phyloP scores from a whole-genome alignment of 2,113 vertebrate species.

The Hipposideros armiger region DNA sequence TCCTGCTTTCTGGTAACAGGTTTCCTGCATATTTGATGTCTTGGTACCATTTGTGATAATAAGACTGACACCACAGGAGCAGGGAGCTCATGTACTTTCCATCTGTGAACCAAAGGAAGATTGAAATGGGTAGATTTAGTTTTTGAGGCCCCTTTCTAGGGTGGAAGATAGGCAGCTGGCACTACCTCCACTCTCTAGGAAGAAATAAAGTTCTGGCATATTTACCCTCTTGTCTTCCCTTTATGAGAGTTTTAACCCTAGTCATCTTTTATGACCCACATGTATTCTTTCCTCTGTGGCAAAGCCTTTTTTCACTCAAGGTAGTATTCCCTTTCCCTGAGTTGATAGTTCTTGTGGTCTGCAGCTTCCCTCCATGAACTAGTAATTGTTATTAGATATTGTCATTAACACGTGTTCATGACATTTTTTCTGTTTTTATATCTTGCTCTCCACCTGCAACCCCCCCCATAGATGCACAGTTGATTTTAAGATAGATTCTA shows the following conservation, averaged over 20 bases:
- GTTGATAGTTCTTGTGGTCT: background rate
- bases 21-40: conserved; percentile 22
- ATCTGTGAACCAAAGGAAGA: background rate
- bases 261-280: background rate
- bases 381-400: background rate
- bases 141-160: background rate
- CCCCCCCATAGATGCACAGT: background rate
- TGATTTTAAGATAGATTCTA: background rate
- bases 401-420: background rate
- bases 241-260: background rate
- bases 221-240: background rate
- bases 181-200: background rate
- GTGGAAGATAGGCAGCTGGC: background rate
- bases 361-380: background rate
- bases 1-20: background rate
- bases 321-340: background rate
- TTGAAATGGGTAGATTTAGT: background rate
- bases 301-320: background rate
- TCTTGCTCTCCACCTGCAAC: background rate
- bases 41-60: background rate
- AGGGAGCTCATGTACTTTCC: background rate
- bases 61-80: background rate
- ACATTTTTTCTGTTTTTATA: background rate
- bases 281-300: background rate
- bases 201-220: background rate